Percentiles rank a stretch among this genome's conserved stretches.
These are phyloP conservation scores for Chrysogorgia sp. DNA, from an alignment of 92 coral and sea anemone genomes.

Conservation along the genomic window DNA sequence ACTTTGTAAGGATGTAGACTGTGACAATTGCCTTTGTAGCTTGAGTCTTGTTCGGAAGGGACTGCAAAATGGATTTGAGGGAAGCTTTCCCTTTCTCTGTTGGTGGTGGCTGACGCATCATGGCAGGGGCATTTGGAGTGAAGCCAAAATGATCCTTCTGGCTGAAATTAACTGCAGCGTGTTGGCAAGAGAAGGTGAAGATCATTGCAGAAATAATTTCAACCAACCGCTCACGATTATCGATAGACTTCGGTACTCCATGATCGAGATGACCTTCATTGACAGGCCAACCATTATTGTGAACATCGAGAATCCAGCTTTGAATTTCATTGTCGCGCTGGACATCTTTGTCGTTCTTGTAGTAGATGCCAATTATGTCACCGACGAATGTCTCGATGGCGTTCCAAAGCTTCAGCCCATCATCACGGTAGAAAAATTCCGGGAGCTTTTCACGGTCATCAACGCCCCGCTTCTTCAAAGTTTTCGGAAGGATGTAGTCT, in stretches of 20 bases:
- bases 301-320: conserved; percentile 66
- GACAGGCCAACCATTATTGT: conserved; percentile 74
- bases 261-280: conserved; percentile 67
- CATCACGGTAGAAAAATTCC: conserved; percentile 64
- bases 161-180: conserved; percentile 82
- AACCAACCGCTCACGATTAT: conserved; percentile 52
- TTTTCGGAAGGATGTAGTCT: conserved; percentile 54
- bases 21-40: conserved; percentile 72
- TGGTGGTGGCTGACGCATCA: conserved; percentile 84
- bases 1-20: conserved; percentile 68
- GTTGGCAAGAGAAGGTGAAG: conserved; percentile 82
- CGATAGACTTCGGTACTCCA: conserved; percentile 66
- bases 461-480: conserved; percentile 61
- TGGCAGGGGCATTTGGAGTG: conserved; percentile 75
- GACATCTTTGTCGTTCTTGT: conserved; percentile 52
- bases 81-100: conserved; percentile 63
- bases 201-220: conserved; percentile 63
- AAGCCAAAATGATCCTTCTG: conserved; percentile 72
- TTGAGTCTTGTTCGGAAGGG: conserved; percentile 67
- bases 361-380: conserved; percentile 53
- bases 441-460: conserved; percentile 53
- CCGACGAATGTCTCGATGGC: conserved; percentile 55
- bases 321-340: conserved; percentile 53
- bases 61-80: conserved; percentile 58
- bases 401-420: conserved; percentile 58